Evolutionary conservation across 1,140 invertebrate species (phyloP).

Genomic region (Portunus trituberculatus): DNA sequence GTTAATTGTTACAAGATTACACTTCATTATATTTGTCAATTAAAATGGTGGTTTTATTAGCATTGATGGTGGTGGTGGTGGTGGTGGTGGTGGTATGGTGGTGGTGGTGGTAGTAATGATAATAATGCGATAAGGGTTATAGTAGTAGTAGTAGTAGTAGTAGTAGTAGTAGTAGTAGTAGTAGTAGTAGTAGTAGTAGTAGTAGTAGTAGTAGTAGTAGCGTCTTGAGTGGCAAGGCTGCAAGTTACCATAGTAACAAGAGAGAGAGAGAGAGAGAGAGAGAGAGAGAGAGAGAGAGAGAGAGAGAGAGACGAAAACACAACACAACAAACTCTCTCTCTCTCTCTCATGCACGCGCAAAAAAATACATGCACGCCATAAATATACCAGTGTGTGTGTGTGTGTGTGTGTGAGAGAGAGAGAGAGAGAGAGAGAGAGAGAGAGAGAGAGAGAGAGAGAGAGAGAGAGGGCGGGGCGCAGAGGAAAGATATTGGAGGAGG

Average conservation of each 20-base stretch:
- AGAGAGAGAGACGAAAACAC: neutral
- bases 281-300: conserved; percentile 31
- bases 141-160: too few relatives aligned
- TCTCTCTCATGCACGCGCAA: neutral
- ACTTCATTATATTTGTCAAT: too few relatives aligned
- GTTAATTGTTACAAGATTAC: too few relatives aligned
- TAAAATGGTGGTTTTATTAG: too few relatives aligned
- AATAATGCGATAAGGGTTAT: neutral
- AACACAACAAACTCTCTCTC: neutral
- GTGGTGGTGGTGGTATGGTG: too few relatives aligned
- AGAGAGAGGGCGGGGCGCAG: neutral
- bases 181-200: too few relatives aligned
- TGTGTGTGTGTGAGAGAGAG: too few relatives aligned
- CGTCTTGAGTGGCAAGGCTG: neutral
- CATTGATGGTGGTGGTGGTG: too few relatives aligned
- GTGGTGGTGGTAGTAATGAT: too few relatives aligned
- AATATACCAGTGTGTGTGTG: neutral
- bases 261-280: conserved; percentile 23
- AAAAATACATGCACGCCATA: neutral
- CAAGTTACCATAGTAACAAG: neutral
- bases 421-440: neutral
- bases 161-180: too few relatives aligned
- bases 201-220: too few relatives aligned
- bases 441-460: neutral
- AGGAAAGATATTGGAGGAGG: neutral